Evolutionary conservation across 2,113 vertebrate species (phyloP).

Genomic region (Theristicus caerulescens): DNA sequence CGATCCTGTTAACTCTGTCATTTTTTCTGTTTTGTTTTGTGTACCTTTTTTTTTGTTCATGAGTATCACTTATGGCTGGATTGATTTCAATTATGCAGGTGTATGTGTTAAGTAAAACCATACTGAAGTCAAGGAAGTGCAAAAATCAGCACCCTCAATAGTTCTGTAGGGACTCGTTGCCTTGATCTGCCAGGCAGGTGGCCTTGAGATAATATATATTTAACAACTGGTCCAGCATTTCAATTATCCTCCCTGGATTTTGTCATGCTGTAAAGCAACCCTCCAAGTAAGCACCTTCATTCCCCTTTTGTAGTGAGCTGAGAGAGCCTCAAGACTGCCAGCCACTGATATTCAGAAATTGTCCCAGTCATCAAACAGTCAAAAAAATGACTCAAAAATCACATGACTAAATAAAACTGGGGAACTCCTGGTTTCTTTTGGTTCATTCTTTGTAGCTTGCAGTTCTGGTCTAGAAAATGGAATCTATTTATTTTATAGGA

Average conservation of each 20-base stretch:
- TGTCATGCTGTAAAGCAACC: not conserved
- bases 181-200: conserved; percentile 54
- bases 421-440: not conserved
- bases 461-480: not conserved
- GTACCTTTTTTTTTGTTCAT: not conserved
- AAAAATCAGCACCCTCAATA: conserved; percentile 43
- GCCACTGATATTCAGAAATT: not conserved
- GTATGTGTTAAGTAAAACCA: conserved; percentile 50
- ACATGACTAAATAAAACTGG: not conserved
- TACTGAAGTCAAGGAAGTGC: conserved; percentile 52
- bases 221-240: conserved; percentile 42
- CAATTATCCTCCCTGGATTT: not conserved
- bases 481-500: conserved; percentile 30
- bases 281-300: not conserved
- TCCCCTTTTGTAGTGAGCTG: not conserved
- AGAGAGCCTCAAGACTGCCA: not conserved
- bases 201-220: conserved; percentile 17
- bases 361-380: not conserved
- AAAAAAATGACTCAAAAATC: not conserved
- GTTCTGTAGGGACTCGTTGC: not conserved
- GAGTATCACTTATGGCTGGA: conserved; percentile 21
- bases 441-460: not conserved
- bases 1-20: conserved; percentile 10
- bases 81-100: conserved; percentile 63
- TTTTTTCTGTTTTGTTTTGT: conserved; percentile 38